Conservation (phyloP, 2,113 vertebrate genomes). For the Tachysurus vachellii region DNA sequence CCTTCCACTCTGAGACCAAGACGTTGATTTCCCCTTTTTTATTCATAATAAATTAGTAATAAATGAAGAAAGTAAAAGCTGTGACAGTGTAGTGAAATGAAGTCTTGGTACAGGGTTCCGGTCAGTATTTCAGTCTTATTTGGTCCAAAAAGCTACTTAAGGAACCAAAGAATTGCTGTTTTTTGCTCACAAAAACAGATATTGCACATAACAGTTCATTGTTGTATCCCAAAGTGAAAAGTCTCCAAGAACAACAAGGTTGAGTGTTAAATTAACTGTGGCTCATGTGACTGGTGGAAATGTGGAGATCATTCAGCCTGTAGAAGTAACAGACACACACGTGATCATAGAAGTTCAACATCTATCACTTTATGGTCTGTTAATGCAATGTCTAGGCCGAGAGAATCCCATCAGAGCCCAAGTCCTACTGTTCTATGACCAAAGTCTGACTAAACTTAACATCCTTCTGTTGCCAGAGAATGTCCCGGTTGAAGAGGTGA, state of each 20-base stretch:
- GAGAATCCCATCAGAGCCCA: neutral
- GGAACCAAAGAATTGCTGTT: too few relatives aligned
- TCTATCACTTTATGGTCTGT: slow-evolving; percentile 27
- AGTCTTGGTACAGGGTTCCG: too few relatives aligned
- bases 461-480: slow-evolving; percentile 31
- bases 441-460: neutral
- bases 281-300: slow-evolving; percentile 40
- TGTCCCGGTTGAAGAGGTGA: slow-evolving; percentile 10
- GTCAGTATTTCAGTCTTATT: too few relatives aligned
- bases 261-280: slow-evolving; percentile 18
- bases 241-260: too few relatives aligned
- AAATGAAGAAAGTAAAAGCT: too few relatives aligned
- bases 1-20: slow-evolving; percentile 56
- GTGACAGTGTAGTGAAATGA: too few relatives aligned
- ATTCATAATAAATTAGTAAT: too few relatives aligned
- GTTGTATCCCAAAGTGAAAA: too few relatives aligned
- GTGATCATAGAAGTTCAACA: slow-evolving; percentile 19
- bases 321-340: slow-evolving; percentile 33
- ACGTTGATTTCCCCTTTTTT: slow-evolving; percentile 5
- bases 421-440: slow-evolving; percentile 36
- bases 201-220: too few relatives aligned
- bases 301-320: slow-evolving; percentile 23
- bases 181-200: too few relatives aligned
- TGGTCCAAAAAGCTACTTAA: too few relatives aligned
- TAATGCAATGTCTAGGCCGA: neutral